phyloP scores from a whole-genome alignment of 35 echinoderm and acorn worm genomes.

The Ophiothrix spiculata region DNA sequence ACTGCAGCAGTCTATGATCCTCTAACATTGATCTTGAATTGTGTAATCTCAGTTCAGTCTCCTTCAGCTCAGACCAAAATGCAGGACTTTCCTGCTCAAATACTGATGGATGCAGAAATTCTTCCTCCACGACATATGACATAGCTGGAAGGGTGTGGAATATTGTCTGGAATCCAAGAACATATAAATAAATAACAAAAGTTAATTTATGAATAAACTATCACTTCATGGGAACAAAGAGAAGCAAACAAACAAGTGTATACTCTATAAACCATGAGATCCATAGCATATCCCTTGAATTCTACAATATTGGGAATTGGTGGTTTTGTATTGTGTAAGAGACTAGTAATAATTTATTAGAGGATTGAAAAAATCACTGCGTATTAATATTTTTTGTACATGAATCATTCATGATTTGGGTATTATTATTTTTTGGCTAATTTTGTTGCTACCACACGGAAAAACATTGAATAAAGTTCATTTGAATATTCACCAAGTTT shows the following conservation, averaged over 20 bases:
- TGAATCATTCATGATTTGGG: too few relatives aligned
- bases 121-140: slow-evolving; percentile 47
- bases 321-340: too few relatives aligned
- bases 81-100: slow-evolving; percentile 30
- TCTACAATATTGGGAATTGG: too few relatives aligned
- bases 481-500: too few relatives aligned
- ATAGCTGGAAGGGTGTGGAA: slow-evolving; percentile 66
- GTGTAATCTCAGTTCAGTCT: not conserved
- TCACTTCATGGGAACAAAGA: not conserved
- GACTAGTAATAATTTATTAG: too few relatives aligned
- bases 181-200: not conserved
- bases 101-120: slow-evolving; percentile 40
- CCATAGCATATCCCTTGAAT: too few relatives aligned
- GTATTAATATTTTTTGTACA: too few relatives aligned
- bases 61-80: slow-evolving; percentile 35
- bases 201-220: not conserved
- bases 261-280: too few relatives aligned
- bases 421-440: too few relatives aligned
- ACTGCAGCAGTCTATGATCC: not conserved
- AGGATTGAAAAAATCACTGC: too few relatives aligned
- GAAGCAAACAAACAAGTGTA: not conserved
- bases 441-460: too few relatives aligned
- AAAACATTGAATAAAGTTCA: too few relatives aligned
- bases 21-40: not conserved
- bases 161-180: slow-evolving; percentile 57